Base-by-base conservation (phyloP, 2,797 vertebrate species). In the Notolabrus celidotus region DNA sequence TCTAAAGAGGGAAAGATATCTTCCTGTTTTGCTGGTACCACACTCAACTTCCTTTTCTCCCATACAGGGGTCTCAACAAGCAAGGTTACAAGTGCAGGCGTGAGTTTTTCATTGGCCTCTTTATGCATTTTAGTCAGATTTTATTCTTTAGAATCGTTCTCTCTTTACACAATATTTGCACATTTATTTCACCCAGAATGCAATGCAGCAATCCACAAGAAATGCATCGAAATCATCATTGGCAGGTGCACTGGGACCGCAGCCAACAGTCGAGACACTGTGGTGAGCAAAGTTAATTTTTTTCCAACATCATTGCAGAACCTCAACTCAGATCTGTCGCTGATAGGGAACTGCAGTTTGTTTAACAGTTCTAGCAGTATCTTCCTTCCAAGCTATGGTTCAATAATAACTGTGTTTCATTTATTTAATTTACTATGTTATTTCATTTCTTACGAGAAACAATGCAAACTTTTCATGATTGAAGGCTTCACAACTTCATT, bases 31-130 rank as follows among this genome's bases (percentile, higher is more conserved):
- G 27, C 12, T 46, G 19, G 39, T 33, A 33, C 52, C 19, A 77
- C 50, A 57, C n/a, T 17, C 43, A 29, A 17, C 31, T 77, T 62
- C 27, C 45, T 33, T 51, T 88, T 87, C 33, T 81, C 74, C 31
- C 38, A 91, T 90, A 63, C 84, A 99, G 98, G 98, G 98, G 98
- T 2, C 95, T 99, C 80, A 99, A 99, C 94, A 99, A 99, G 79
- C 98, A 99, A 86, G 98, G 98, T 54, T 99, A 99, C 94, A 99
- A 98, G 91, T 99, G 97, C 92, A 96, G 94, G 85, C 96, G 97
- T 99, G 89, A 98, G 97, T 96, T 27, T 67, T 70, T 85, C 27
- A 60, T 23, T 31, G 9, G 14, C 17, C 39, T 7, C 5, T 23
- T 1, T 23, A 15, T 12, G 16, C 5, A 31, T 61, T 76, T 55